These are phyloP conservation scores for Hyposoter dolosus DNA, from an alignment of 2,888 invertebrate genomes.

Conservation along the genomic window DNA sequence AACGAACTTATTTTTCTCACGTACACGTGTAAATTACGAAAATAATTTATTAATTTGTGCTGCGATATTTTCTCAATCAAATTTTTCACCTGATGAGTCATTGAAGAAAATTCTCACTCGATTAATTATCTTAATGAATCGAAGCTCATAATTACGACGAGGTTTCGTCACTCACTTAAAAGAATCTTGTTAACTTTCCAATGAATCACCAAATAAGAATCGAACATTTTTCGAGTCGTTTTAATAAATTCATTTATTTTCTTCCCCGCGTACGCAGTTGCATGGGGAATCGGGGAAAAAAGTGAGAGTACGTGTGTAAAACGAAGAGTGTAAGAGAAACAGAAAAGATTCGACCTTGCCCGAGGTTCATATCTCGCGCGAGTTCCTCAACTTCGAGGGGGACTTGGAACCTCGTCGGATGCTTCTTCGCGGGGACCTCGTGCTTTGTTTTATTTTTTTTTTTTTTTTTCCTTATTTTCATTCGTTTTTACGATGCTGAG, in stretches of 20 bases:
- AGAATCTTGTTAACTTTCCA: background rate
- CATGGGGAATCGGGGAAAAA: background rate
- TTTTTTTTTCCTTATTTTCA: background rate
- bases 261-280: background rate
- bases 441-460: background rate
- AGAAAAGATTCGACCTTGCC: constrained; percentile 56
- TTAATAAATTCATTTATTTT: background rate
- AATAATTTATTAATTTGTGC: background rate
- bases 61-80: background rate
- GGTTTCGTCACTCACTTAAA: background rate
- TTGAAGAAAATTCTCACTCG: constrained; percentile 1
- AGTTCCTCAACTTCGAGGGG: constrained; percentile 41
- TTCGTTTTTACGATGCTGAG: constrained; percentile 17
- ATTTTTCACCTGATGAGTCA: background rate
- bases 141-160: background rate
- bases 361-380: constrained; percentile 29
- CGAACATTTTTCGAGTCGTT: background rate
- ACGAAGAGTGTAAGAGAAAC: constrained; percentile 1
- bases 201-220: background rate
- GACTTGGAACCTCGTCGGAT: constrained; percentile 36
- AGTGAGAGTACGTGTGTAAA: constrained; percentile 34
- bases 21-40: background rate
- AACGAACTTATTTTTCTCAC: background rate
- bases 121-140: background rate
- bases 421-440: constrained; percentile 42